These are phyloP conservation scores for Myrmecobius fasciatus DNA, from an alignment of 2,113 vertebrate species.

Conservation along the genomic window DNA sequence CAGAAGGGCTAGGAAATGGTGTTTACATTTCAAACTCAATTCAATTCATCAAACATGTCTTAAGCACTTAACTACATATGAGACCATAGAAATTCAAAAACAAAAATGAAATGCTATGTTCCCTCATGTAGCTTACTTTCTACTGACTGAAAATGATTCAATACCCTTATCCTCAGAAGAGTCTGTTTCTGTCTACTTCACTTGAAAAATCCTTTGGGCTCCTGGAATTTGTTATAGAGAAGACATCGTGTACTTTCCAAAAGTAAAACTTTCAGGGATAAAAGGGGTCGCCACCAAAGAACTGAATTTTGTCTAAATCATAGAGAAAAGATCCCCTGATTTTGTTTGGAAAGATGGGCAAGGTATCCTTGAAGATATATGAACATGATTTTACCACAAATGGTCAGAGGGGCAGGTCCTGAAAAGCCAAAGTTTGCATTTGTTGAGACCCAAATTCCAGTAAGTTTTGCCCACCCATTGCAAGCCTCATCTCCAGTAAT, in stretches of 20 bases:
- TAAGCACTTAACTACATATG: not conserved
- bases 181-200: not conserved
- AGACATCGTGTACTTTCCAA: not conserved
- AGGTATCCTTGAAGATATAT: not conserved
- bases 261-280: slow-evolving; percentile 19
- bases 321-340: not conserved
- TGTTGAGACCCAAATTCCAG: slow-evolving; percentile 46
- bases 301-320: not conserved
- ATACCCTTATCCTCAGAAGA: not conserved
- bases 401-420: rapidly evolving
- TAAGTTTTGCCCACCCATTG: slow-evolving; percentile 19
- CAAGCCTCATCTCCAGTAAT: slow-evolving; percentile 54
- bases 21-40: not conserved
- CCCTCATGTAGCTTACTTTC: not conserved
- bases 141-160: not conserved
- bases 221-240: not conserved
- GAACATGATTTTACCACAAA: not conserved
- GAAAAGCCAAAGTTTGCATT: slow-evolving; percentile 56
- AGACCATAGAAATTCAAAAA: not conserved
- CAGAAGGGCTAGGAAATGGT: not conserved
- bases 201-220: not conserved
- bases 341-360: not conserved
- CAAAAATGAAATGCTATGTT: not conserved
- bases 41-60: not conserved
- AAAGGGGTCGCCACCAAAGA: slow-evolving; percentile 1